Base-by-base conservation (phyloP, 2,113 vertebrate genomes). In the Phalacrocorax aristotelis region DNA sequence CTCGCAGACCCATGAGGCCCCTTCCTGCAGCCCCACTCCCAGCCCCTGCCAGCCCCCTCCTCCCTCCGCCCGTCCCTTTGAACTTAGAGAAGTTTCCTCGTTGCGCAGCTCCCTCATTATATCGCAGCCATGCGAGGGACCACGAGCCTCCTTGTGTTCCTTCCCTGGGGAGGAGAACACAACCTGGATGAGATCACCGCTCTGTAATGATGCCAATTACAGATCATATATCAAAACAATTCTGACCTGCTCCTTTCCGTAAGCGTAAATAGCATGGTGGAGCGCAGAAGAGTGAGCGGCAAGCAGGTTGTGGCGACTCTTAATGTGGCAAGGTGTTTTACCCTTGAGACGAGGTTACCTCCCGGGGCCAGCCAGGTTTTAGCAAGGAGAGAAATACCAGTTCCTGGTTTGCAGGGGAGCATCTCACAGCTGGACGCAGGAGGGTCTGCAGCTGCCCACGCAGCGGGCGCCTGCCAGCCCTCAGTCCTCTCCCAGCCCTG, bases 221-320 rank as follows among this genome's bases (percentile, higher is more conserved):
- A 94, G 96, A 97, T 98, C 97, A 92, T 96, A 95, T 97, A 97
- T 98, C 97, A 98, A 97, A 97, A 97, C 97, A 97, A 92, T 96
- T 78, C 92, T 52, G 58, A 92, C 91, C 91, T 13, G 55, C 89
- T 96, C 95, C 94, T 94, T 91, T 76, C 92, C 49, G 13, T 48
- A 38, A 92, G 95, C 13, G 64, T 75, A 61, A 95, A 69, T 71
- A 92, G 87, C 38, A 15, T 40, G 65, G 65, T 3, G 25, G 49
- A 77, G 92, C 4, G 0, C 54, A 9, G 87, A 82, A 94, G 82
- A 92, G 84, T 4, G 21, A 32, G 30, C 5, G 2, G 77, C 1
- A 11, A 84, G 87, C 23, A 12, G 62, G 62, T 36, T 52, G 69
- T 16, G 5, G 78, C 2, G 38, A 82, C 97, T 95, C 82, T 93